phyloP scores from a whole-genome alignment of 2,888 invertebrate genomes.

The Bimastos eiseni region DNA sequence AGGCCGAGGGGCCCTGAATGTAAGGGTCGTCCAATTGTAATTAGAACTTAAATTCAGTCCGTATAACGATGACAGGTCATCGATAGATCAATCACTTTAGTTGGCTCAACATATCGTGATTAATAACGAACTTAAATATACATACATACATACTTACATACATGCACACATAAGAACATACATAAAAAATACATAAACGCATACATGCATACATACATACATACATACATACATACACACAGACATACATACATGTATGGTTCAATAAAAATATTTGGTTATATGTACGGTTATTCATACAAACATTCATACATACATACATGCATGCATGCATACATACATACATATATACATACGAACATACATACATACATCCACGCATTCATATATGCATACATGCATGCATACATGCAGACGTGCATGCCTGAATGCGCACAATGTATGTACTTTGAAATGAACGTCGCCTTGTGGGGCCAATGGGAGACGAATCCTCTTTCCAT shows the following conservation, averaged over 20 bases:
- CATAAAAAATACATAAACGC: slow-evolving; percentile 28
- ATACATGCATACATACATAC: slow-evolving; percentile 29
- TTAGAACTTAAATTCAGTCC: no score
- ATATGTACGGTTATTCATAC: slow-evolving; percentile 27
- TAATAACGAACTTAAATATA: no score
- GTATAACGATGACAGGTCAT: no score
- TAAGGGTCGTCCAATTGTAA: no score
- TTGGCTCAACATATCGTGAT: no score
- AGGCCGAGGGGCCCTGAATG: no score
- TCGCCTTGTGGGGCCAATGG: no score
- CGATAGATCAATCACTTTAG: no score
- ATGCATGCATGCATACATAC: slow-evolving; percentile 29
- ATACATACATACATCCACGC: slow-evolving; percentile 23
- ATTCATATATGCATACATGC: neutral
- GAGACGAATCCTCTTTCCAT: no score
- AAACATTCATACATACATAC: slow-evolving; percentile 22
- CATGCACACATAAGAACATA: slow-evolving; percentile 26
- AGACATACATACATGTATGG: slow-evolving; percentile 24
- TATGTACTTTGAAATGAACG: no score
- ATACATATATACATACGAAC: slow-evolving; percentile 31
- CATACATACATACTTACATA: slow-evolving; percentile 19
- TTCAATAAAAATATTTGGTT: no score
- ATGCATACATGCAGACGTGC: neutral
- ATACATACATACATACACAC: slow-evolving; percentile 32
- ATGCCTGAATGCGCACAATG: neutral